Conservation (phyloP, 2,113 vertebrate species). For the Eptesicus fuscus region DNA sequence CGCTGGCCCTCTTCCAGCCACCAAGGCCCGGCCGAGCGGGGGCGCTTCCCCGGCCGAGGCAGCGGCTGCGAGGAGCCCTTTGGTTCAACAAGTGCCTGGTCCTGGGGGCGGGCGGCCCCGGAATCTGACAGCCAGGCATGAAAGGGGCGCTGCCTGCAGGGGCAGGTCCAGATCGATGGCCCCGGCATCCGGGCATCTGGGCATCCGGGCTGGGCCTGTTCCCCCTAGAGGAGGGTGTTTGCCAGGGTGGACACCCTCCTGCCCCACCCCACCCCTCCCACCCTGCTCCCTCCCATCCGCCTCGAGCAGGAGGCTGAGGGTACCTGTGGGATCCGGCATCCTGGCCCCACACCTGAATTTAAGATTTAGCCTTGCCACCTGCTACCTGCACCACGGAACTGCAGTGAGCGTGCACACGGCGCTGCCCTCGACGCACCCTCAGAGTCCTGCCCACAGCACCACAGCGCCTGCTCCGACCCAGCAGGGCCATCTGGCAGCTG, state of each 20-base stretch:
- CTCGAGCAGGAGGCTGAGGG: background rate
- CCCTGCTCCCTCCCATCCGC: background rate
- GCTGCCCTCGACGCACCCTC: accelerated
- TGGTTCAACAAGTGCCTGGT: constrained; percentile 64
- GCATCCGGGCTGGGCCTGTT: background rate
- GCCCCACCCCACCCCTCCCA: background rate
- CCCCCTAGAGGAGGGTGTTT: background rate
- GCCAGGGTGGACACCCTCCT: background rate
- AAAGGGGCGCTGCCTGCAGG: background rate
- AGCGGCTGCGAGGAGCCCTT: background rate
- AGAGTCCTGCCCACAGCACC: background rate
- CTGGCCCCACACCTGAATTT: background rate
- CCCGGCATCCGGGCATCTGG: too few species aligned
- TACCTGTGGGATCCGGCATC: background rate
- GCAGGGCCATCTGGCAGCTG: background rate
- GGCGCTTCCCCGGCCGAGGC: background rate
- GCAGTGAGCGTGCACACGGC: background rate
- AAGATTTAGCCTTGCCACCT: background rate
- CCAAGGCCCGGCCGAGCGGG: background rate
- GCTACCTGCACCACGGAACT: background rate
- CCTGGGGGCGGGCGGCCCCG: background rate
- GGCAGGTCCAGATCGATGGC: too few species aligned
- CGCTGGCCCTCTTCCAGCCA: background rate
- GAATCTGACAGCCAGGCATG: background rate
- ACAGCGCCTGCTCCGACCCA: background rate